Percentiles rank a stretch among this genome's conserved stretches.
Conservation (phyloP, 1,140 invertebrate genomes). For the Pogonomyrmex californicus region DNA sequence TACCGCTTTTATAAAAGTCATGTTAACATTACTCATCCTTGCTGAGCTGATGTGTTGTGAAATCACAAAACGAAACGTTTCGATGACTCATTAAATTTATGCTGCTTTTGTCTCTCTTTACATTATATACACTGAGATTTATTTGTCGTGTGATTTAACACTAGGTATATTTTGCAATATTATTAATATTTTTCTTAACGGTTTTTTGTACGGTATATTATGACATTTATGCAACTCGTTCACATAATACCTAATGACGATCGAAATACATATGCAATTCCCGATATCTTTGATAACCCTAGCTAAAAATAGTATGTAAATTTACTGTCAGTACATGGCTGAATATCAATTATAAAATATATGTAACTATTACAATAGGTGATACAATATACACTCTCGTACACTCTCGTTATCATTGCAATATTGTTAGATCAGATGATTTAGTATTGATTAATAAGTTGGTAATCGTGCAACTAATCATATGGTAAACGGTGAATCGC, state of each 20-base stretch:
- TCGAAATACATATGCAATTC: constrained; percentile 68
- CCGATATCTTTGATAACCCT: constrained; percentile 63
- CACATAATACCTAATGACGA: constrained; percentile 71
- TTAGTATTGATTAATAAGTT: constrained; percentile 64
- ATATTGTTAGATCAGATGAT: constrained; percentile 42
- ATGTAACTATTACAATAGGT: constrained; percentile 75
- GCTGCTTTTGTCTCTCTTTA: constrained; percentile 83
- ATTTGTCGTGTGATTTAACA: constrained; percentile 73
- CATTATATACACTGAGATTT: constrained; percentile 84
- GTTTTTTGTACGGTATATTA: constrained; percentile 68
- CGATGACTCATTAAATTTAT: constrained; percentile 82
- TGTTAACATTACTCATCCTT: constrained; percentile 68
- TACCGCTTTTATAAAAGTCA: not conserved
- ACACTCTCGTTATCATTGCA: constrained; percentile 66
- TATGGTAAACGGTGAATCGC: constrained; percentile 68
- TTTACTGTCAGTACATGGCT: constrained; percentile 72
- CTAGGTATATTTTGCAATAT: constrained; percentile 63
- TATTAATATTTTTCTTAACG: constrained; percentile 68
- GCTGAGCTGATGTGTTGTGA: constrained; percentile 78
- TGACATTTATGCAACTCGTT: constrained; percentile 68
- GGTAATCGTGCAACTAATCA: constrained; percentile 65
- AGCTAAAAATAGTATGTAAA: constrained; percentile 71
- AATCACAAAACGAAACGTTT: constrained; percentile 82
- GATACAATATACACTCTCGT: constrained; percentile 77
- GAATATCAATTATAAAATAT: constrained; percentile 83